Evolutionary conservation across 2,888 invertebrate species (phyloP), one percentile per base, ranked within the genome.

Genomic region (Coelopa pilipes): DNA sequence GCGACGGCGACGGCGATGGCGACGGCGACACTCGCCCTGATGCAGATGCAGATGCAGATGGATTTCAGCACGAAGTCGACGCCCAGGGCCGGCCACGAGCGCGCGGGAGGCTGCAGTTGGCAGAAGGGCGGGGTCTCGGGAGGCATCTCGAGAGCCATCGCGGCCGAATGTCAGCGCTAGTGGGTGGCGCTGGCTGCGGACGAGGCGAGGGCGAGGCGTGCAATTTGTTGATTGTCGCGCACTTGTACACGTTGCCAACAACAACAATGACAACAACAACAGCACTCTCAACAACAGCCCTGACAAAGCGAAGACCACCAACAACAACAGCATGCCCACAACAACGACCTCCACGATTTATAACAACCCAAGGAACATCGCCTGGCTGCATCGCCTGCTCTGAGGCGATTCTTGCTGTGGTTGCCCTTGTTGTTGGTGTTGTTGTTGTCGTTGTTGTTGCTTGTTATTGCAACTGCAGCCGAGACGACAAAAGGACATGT

Each of bases 171-270:
- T 55, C 69, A 46, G 15, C 46, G 57, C 55, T 45, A 55, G 69
- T 69, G 59, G 69, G 69, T 69, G 69, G 57, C 59, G 59, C 69
- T 57, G 69, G n/a, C 57, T 66, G 49, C 15, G 21, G 62, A 15
- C 50, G 49, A 21, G 50, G 71, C 49, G 60, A 47, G 49, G 59
- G 13, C 67, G 49, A 19, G n/a, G 65, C 63, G 63, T 63, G 71
- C 65, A 71, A 65, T 71, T 55, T 71, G 62, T 47, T 71, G 63
- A 49, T 71, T 71, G 62, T 60, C 45, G 70, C 34, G 62, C 63
- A 71, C 17, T 71, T 71, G 49, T 46, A 46, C 45, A 53, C 57
- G 49, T 68, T 68, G 45, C 45, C 34, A 34, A 34, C 34, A 34
- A 34, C 34, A 34, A 34, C 34, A 34, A 66, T 47, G 34, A 53